Percentiles rank a stretch among this genome's conserved stretches.
Evolutionary conservation across 2,888 invertebrate species (phyloP).

Genomic region (Lottia gigantea): DNA sequence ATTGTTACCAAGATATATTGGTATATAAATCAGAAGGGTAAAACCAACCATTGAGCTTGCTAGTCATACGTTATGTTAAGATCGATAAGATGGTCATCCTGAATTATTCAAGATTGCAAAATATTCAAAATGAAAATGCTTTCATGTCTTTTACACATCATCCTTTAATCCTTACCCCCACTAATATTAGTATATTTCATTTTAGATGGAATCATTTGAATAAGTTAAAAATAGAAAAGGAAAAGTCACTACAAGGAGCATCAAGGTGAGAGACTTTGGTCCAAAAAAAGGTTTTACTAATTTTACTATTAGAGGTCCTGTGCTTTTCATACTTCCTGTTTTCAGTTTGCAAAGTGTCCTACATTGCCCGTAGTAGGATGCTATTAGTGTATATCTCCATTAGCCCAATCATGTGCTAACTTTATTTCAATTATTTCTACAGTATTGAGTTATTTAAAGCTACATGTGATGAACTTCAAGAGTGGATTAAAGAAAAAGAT

Average conservation of each 20-base stretch:
- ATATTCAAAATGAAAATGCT: too few species aligned
- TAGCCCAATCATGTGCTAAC: neutral
- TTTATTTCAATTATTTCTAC: slow-evolving; percentile 30
- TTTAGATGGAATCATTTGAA: slow-evolving; percentile 84
- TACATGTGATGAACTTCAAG: slow-evolving; percentile 94
- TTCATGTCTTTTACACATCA: too few species aligned
- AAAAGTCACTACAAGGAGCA: slow-evolving; percentile 90
- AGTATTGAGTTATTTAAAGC: slow-evolving; percentile 95
- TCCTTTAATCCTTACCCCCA: too few species aligned
- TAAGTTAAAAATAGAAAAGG: slow-evolving; percentile 87
- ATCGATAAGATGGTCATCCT: too few species aligned
- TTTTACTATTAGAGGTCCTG: too few species aligned
- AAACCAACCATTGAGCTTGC: neutral
- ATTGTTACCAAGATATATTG: too few species aligned
- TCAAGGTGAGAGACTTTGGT: slow-evolving; percentile 74
- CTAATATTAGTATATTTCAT: slow-evolving; percentile 11
- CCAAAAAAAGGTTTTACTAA: too few species aligned
- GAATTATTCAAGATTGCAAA: too few species aligned
- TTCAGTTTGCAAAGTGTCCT: neutral
- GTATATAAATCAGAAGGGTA: neutral
- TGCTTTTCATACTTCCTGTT: too few species aligned
- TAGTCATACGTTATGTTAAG: too few species aligned
- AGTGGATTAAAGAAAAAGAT: slow-evolving; percentile 98
- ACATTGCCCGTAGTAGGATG: neutral
- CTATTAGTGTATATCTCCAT: neutral